These are phyloP conservation scores for Papilio polytes DNA, from an alignment of 1,140 invertebrate genomes.

Conservation along the genomic window DNA sequence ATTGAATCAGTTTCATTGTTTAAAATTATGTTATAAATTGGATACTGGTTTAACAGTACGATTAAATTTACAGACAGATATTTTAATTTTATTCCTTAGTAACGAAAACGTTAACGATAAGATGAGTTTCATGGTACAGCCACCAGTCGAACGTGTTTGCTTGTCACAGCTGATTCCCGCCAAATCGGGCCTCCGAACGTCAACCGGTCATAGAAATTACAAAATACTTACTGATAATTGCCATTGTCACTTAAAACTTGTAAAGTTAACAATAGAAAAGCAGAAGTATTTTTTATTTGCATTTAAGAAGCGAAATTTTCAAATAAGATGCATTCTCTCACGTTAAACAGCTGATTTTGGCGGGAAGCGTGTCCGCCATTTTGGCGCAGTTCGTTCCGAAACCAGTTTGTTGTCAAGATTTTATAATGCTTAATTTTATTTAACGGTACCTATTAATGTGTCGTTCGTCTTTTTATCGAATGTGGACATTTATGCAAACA, in stretches of 20 bases:
- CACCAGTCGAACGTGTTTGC: constrained; percentile 48
- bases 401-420: constrained; percentile 59
- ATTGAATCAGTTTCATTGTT: too few species aligned
- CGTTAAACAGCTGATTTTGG: constrained; percentile 68
- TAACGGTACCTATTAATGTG: background rate
- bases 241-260: constrained; percentile 55
- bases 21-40: background rate
- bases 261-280: constrained; percentile 51
- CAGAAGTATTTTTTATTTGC: constrained; percentile 41
- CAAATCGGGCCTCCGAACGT: constrained; percentile 56
- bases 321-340: constrained; percentile 52
- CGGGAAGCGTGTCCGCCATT: constrained; percentile 53
- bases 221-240: constrained; percentile 49
- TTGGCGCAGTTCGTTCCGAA: constrained; percentile 52
- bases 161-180: constrained; percentile 71
- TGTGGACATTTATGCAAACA: background rate
- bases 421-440: constrained; percentile 26
- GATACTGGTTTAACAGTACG: background rate
- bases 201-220: constrained; percentile 52
- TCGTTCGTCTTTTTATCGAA: background rate
- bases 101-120: background rate
- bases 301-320: constrained; percentile 37
- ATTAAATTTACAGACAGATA: background rate
- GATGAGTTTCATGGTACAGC: constrained; percentile 41
- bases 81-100: background rate